phyloP scores from a whole-genome alignment of 2,113 vertebrate species.

The Pygoscelis adeliae region DNA sequence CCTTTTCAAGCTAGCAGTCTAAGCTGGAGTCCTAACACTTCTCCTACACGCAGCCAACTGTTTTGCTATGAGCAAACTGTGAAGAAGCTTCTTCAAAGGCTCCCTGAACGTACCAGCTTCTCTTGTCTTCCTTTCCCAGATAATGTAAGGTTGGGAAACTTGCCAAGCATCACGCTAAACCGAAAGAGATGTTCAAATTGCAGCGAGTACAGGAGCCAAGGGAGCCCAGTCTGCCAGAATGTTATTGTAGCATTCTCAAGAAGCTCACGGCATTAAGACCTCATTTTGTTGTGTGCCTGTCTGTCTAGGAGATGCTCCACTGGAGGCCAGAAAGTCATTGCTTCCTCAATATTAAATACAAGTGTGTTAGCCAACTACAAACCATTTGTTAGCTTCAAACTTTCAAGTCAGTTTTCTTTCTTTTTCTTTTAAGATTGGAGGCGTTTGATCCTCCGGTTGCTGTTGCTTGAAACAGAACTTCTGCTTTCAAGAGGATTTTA shows the following conservation, averaged over 20 bases:
- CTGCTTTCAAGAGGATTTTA: slow-evolving; percentile 14
- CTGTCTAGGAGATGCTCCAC: slow-evolving; percentile 19
- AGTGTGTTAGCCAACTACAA: not conserved
- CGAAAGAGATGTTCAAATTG: slow-evolving; percentile 37
- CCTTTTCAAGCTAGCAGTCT: not conserved
- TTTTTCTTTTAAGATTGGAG: slow-evolving; percentile 25
- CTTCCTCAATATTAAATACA: not conserved
- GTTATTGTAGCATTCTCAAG: slow-evolving; percentile 13
- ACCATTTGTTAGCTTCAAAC: not conserved
- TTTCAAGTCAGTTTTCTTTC: slow-evolving; percentile 4
- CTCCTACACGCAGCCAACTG: not conserved
- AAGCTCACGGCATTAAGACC: not conserved
- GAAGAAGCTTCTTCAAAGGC: slow-evolving; percentile 39
- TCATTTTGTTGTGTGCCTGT: slow-evolving; percentile 14
- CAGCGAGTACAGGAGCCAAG: slow-evolving; percentile 29
- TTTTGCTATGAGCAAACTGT: not conserved
- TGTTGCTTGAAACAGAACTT: not conserved
- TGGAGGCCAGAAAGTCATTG: slow-evolving; percentile 14
- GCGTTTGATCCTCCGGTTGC: not conserved
- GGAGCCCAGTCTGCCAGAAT: slow-evolving; percentile 30
- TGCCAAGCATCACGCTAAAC: slow-evolving; percentile 47
- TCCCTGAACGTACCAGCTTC: not conserved
- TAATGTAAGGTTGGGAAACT: slow-evolving; percentile 42
- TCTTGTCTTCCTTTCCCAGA: slow-evolving; percentile 13
- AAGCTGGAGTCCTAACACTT: not conserved